These are phyloP conservation scores for Drosophila colorata DNA, from an alignment of 2,888 invertebrate genomes.

Conservation along the genomic window DNA sequence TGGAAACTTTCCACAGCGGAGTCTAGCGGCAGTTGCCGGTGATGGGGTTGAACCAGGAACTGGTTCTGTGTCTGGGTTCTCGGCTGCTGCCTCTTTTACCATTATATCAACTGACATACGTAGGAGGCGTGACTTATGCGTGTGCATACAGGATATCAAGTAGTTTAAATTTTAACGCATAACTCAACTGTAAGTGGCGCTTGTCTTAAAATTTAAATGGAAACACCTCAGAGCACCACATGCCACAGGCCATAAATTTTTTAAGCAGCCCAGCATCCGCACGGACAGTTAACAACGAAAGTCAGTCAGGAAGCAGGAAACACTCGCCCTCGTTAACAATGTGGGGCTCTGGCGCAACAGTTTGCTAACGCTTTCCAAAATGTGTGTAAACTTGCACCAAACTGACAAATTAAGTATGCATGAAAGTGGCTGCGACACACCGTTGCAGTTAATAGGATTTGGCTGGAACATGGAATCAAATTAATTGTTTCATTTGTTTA, in stretches of 20 bases:
- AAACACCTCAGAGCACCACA: constrained; percentile 49
- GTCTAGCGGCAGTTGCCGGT: constrained; percentile 7
- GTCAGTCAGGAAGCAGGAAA: constrained; percentile 4
- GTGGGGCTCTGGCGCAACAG: constrained; percentile 57
- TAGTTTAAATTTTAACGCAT: constrained; percentile 71
- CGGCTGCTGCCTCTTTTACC: constrained; percentile 8
- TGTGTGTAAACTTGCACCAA: constrained; percentile 60
- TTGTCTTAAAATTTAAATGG: constrained; percentile 73
- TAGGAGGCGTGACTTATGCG: constrained; percentile 15
- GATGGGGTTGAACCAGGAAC: constrained; percentile 2
- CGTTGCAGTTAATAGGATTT: constrained; percentile 72
- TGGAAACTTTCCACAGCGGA: constrained; percentile 35
- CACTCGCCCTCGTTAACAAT: neutral
- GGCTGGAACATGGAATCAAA: constrained; percentile 66
- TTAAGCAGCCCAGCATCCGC: constrained; percentile 30
- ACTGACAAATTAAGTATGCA: constrained; percentile 78
- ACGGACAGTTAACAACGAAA: constrained; percentile 29
- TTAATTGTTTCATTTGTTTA: constrained; percentile 78
- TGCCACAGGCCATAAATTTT: constrained; percentile 45
- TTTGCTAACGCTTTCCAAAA: constrained; percentile 58
- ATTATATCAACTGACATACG: constrained; percentile 10
- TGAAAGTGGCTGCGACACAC: constrained; percentile 50
- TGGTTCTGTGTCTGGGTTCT: neutral
- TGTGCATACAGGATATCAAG: constrained; percentile 40
- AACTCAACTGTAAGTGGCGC: constrained; percentile 58